Conservation (phyloP, 2,888 invertebrate species). For the Yponomeuta malinellus region DNA sequence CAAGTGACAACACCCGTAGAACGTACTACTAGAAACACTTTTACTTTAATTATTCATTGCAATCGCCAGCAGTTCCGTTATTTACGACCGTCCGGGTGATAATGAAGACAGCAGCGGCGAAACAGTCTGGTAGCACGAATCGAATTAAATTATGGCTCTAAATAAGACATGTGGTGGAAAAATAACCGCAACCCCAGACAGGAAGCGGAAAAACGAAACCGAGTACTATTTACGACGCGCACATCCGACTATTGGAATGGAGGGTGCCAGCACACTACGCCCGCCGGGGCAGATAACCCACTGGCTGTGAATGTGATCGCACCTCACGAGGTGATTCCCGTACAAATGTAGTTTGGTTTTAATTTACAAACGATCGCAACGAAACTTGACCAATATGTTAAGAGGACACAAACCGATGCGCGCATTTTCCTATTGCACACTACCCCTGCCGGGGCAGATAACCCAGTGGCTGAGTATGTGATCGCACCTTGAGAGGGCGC, state of each 20-base stretch:
- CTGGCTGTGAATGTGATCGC: no score
- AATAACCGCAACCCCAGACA: constrained; percentile 59
- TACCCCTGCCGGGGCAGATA: no score
- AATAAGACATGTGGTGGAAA: constrained; percentile 62
- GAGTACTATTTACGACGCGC: constrained; percentile 67
- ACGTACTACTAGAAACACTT: neutral
- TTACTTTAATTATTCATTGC: neutral
- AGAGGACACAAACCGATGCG: neutral
- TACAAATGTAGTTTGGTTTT: no score
- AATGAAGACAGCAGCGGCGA: constrained; percentile 5
- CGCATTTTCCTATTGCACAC: no score
- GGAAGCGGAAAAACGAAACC: constrained; percentile 72
- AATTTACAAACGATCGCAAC: neutral
- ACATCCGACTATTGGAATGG: constrained; percentile 42
- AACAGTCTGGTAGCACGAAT: constrained; percentile 24
- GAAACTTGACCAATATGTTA: neutral
- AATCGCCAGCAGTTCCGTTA: constrained; percentile 2
- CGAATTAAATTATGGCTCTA: constrained; percentile 53
- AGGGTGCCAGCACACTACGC: constrained; percentile 30
- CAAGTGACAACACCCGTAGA: neutral
- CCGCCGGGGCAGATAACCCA: constrained; percentile 22
- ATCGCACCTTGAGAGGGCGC: no score
- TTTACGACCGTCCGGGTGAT: neutral
- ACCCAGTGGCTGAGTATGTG: no score
- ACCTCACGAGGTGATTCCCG: no score